These are phyloP conservation scores for Leptopilina boulardi DNA, from an alignment of 1,140 invertebrate species.

Conservation along the genomic window DNA sequence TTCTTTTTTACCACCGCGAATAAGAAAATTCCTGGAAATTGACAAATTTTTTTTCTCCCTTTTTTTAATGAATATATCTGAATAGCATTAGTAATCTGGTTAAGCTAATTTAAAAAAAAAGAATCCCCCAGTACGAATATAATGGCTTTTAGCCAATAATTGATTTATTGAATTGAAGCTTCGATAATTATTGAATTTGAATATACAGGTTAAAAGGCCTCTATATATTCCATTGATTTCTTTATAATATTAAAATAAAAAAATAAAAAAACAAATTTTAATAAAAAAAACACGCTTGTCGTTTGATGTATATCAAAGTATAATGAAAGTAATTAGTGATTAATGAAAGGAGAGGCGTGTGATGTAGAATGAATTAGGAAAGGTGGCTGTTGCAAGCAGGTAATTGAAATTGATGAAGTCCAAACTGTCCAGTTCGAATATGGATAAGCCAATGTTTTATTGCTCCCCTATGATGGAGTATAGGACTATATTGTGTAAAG, in stretches of 20 bases:
- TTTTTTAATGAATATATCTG: not conserved
- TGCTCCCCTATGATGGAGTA: conserved; percentile 9
- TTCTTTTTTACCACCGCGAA: not conserved
- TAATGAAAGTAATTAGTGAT: conserved; percentile 23
- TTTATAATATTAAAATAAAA: no score
- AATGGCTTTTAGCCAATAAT: conserved; percentile 3
- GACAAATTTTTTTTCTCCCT: no score
- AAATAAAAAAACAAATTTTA: no score
- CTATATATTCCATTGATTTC: no score
- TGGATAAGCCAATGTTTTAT: conserved; percentile 29
- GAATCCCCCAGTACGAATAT: not conserved
- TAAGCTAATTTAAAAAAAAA: not conserved
- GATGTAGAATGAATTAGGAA: conserved; percentile 16
- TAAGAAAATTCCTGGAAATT: not conserved
- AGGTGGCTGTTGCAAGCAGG: conserved; percentile 9
- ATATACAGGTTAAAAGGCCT: not conserved
- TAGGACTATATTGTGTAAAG: not conserved
- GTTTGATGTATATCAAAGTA: not conserved
- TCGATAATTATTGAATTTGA: not conserved
- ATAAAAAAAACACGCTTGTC: not conserved
- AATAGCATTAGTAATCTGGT: not conserved
- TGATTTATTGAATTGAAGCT: not conserved
- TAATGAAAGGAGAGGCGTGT: conserved; percentile 12
- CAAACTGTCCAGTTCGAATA: conserved; percentile 26
- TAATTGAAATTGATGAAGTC: conserved; percentile 32